Evolutionary conservation across 2,888 invertebrate genomes (phyloP).

Genomic region (Oxystoma pomonae): DNA sequence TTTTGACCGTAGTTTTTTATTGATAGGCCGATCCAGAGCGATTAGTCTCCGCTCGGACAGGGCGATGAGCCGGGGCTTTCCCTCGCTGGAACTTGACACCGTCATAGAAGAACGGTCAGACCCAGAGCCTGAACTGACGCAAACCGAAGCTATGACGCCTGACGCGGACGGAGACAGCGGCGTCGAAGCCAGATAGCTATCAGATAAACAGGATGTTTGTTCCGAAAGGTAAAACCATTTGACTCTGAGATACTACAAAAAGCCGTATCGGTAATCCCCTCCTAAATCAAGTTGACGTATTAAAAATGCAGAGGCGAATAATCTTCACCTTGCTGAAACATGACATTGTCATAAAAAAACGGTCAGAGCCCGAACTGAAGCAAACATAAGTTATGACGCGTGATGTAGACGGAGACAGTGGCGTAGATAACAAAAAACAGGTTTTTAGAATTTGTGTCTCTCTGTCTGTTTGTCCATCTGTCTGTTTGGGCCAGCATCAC

Average conservation of each 20-base stretch:
- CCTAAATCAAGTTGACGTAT: no score
- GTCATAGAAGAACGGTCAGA: conserved; percentile 82
- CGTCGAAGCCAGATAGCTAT: conserved; percentile 42
- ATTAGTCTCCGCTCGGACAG: conserved; percentile 61
- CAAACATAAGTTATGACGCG: conserved; percentile 46
- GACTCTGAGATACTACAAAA: no score
- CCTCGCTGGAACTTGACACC: conserved; percentile 75
- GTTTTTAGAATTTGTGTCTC: no score
- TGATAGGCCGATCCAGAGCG: conserved; percentile 54
- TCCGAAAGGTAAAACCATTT: conserved; percentile 40
- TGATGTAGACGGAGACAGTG: conserved; percentile 32
- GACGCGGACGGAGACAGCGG: conserved; percentile 32
- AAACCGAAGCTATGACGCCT: conserved; percentile 45
- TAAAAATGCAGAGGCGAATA: no score
- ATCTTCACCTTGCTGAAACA: conserved; percentile 74
- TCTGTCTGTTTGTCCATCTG: no score
- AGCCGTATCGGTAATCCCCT: no score
- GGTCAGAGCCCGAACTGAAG: conserved; percentile 61
- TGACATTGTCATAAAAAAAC: conserved; percentile 80
- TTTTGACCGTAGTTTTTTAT: no score
- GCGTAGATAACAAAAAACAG: conserved; percentile 41
- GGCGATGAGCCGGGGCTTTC: conserved; percentile 69
- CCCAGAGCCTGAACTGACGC: conserved; percentile 56
- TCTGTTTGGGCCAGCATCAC: no score
- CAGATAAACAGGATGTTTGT: conserved; percentile 32